Evolutionary conservation across 92 coral and sea anemone genomes (phyloP), one percentile per base, ranked within the genome.

Genomic region (Plumapathes pennacea): DNA sequence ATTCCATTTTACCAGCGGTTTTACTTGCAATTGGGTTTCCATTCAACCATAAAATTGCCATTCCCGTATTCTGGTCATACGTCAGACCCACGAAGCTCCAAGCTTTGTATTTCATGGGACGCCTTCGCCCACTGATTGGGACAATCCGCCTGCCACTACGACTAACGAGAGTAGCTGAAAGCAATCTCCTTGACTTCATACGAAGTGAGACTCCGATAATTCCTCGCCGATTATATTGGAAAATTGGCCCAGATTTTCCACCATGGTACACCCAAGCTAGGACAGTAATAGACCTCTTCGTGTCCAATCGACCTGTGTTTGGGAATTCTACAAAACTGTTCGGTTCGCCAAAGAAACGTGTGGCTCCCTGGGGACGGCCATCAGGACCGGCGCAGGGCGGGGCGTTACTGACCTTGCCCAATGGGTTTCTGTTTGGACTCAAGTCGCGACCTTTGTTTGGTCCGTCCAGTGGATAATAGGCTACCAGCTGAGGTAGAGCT

Each of bases 241-340:
- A 52, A 21, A 65, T 54, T 49, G 10, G 83, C 65, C 41, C 95
- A 58, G 34, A 64, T 28, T 17, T 46, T 49, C 88, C 89, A 29
- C 65, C 50, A 4, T 81, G 79, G 29, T 53, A 77, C 18, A 82
- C 69, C 89, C 86, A 82, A 6, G 89, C 89, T 44, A 63, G 33
- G 48, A 69, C 30, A 0, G 95, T 87, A 17, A 82, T 87, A 34
- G 95, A 67, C 20, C 74, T 70, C 31, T 76, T 72, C n/a, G 89
- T 82, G 62, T 87, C 95, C 41, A 87, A 80, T 56, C 76, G 76
- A 25, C 95, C 89, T 6, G 66, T 46, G 61, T 87, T 87, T 8
- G 95, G 95, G 69, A 82, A 73, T 50, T 71, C 69, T 14, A 87
- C 63, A 65, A 26, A 87, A 50, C 89, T 82, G 67, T 44, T 56